Evolutionary conservation across 2,888 invertebrate species (phyloP).

Genomic region (Epinotia brunnichana): DNA sequence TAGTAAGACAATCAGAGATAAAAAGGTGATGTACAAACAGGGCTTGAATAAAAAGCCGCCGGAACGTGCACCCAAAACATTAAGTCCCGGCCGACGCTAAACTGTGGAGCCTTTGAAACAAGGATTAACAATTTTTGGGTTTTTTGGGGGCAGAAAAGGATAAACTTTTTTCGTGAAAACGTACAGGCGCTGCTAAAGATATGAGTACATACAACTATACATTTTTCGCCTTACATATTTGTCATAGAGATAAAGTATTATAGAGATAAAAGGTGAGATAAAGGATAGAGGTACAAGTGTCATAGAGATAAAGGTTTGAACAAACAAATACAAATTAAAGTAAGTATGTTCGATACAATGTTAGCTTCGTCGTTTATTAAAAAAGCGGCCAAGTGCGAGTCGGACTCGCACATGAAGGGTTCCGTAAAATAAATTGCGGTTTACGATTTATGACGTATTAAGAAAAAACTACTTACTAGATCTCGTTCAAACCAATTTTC

Average conservation of each 20-base stretch:
- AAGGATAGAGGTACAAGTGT: too few relatives aligned
- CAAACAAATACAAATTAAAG: not conserved
- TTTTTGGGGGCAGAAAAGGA: slow-evolving; percentile 25
- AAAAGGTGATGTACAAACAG: slow-evolving; percentile 36
- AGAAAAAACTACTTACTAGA: too few relatives aligned
- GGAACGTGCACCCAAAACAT: slow-evolving; percentile 23
- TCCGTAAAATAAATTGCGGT: too few relatives aligned
- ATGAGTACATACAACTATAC: too few relatives aligned
- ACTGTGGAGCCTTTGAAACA: slow-evolving; percentile 36
- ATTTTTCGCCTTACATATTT: not conserved
- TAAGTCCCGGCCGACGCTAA: slow-evolving; percentile 24
- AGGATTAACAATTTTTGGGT: slow-evolving; percentile 32
- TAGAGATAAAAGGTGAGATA: too few relatives aligned
- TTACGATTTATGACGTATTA: too few relatives aligned
- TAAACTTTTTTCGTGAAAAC: slow-evolving; percentile 18
- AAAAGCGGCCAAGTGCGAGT: too few relatives aligned
- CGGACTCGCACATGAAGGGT: too few relatives aligned
- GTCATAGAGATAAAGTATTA: too few relatives aligned
- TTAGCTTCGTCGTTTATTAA: slow-evolving; percentile 1
- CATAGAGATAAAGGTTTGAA: too few relatives aligned
- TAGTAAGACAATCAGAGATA: slow-evolving; percentile 35
- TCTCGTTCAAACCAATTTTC: too few relatives aligned
- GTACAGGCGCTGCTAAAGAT: not conserved
- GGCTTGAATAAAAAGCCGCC: slow-evolving; percentile 30
- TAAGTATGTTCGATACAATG: not conserved